These are phyloP conservation scores for Philonicus albiceps DNA, from an alignment of 2,888 invertebrate genomes.

Conservation along the genomic window DNA sequence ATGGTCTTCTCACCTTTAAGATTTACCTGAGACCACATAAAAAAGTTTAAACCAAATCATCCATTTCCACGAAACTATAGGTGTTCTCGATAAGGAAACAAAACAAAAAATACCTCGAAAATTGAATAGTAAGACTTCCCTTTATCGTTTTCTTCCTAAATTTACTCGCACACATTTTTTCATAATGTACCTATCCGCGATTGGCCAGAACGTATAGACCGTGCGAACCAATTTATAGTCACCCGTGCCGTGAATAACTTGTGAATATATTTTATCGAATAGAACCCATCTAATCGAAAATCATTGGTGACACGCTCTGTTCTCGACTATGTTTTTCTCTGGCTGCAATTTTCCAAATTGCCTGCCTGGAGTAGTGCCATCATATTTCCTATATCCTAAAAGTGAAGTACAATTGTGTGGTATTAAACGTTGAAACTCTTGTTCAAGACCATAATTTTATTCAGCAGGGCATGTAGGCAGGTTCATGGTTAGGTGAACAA, in stretches of 20 bases:
- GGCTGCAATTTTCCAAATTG: neutral
- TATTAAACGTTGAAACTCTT: neutral
- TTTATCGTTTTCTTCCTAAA: neutral
- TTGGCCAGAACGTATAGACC: neutral
- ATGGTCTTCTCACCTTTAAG: neutral
- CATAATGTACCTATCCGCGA: neutral
- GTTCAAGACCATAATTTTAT: neutral
- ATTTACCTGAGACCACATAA: neutral
- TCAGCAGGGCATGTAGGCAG: neutral
- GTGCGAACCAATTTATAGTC: neutral
- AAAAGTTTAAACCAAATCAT: neutral
- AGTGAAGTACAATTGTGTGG: neutral
- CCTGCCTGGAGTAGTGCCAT: neutral
- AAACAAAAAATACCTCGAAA: neutral
- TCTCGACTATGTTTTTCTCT: neutral
- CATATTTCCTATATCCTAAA: neutral
- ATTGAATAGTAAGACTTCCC: neutral
- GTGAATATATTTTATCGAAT: neutral
- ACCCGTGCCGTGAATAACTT: neutral
- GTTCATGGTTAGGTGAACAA: neutral
- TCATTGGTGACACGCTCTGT: neutral
- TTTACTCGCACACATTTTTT: neutral
- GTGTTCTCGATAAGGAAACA: neutral
- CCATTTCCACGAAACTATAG: neutral
- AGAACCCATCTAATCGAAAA: neutral